Evolutionary conservation across 2,888 invertebrate genomes (phyloP), one percentile per base, ranked within the genome.

Genomic region (Drosophila eohydei): DNA sequence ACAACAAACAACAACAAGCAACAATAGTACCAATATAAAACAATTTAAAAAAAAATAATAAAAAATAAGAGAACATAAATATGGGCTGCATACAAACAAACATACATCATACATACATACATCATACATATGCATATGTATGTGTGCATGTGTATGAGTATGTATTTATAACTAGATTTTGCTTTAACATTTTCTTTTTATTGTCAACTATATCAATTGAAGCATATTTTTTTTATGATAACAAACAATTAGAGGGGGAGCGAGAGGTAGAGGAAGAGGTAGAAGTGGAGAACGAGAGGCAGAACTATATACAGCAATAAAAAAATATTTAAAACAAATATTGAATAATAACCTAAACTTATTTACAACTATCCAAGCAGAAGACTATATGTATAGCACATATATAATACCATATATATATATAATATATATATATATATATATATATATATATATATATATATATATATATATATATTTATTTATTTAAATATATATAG

Each of bases 21-120:
- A 82, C 82, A 90, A 82, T 79, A 80, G 80, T 79, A 89, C 87
- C 89, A 88, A 77, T 77, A 87, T 79, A 71, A 30, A 43, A 40
- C 21, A 54, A 40, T 28, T 54, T 14, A 1, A 54, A 54, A 70
- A 78, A 50, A 62, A 68, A 21, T 21, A 21, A 21, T 16, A 4
- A 40, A 61, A 32, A 46, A 48, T 3, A 12, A 21, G 11, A 43
- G 14, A 12, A 52, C 56, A 56, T 32, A 46, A 44, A 70, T 66
- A 74, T 61, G 54, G 30, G 38, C 38, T 64, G 73, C 67, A 48
- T 51, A 46, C 34, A 34, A 9, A 34, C 36, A 12, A 12, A 12
- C 36, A 32, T 32, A 32, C 30, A 6, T 32, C 30, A 14, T 40
- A n/a, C n/a, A 59, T 71, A 36, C 58, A 78, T 44, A 43, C 41